phyloP scores from a whole-genome alignment of 1,140 invertebrate species.

The Cydia fagiglandana region DNA sequence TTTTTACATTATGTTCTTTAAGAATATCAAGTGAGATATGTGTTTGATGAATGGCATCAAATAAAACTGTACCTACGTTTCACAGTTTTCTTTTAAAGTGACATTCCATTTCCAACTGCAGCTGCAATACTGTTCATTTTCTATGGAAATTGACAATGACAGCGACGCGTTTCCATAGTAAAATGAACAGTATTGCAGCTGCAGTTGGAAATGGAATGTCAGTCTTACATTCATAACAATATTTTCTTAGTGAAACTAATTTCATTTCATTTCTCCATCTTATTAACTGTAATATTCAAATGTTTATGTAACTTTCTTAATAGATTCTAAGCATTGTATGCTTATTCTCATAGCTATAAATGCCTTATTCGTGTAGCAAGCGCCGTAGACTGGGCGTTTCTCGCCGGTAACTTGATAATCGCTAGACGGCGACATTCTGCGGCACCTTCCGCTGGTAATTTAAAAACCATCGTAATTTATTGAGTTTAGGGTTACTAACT shows the following conservation, averaged over 20 bases:
- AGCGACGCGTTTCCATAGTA: too few relatives aligned
- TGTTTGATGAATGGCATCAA: background rate
- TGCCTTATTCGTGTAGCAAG: background rate
- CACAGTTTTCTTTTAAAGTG: too few relatives aligned
- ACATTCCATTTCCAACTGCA: too few relatives aligned
- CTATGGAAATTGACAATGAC: too few relatives aligned
- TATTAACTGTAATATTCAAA: background rate
- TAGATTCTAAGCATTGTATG: background rate
- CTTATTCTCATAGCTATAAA: background rate
- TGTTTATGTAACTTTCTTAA: background rate
- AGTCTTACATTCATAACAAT: too few relatives aligned
- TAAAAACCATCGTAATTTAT: slow-evolving; percentile 14
- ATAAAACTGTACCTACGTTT: background rate
- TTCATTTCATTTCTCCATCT: background rate
- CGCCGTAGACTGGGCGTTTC: background rate
- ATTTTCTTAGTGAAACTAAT: background rate
- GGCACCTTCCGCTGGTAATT: slow-evolving; percentile 3
- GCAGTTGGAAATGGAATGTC: too few relatives aligned
- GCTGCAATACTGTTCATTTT: too few relatives aligned
- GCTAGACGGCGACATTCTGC: background rate
- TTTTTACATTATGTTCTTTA: too few relatives aligned
- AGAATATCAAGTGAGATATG: too few relatives aligned
- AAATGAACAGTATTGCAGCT: too few relatives aligned
- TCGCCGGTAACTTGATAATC: slow-evolving; percentile 15
- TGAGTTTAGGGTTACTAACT: slow-evolving; percentile 16